Evolutionary conservation across 1,140 invertebrate genomes (phyloP).

Genomic region (Anoplophora glabripennis): DNA sequence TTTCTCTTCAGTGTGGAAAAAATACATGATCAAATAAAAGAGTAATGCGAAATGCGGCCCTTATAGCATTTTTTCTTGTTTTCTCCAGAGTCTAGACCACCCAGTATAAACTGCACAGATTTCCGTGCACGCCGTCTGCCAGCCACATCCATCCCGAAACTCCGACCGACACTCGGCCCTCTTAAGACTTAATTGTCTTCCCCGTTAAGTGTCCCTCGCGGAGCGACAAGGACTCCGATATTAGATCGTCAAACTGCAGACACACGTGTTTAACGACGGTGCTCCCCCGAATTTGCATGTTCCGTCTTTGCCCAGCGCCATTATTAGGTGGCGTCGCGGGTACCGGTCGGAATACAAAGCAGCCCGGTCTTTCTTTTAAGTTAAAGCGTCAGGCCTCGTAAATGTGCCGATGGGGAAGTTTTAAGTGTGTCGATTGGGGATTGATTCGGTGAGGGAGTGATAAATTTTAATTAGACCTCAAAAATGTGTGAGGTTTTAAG

Average conservation of each 20-base stretch:
- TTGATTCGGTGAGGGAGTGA: neutral
- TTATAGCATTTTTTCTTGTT: no score
- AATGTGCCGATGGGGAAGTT: conserved; percentile 1
- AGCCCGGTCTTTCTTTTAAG: neutral
- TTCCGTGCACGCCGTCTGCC: no score
- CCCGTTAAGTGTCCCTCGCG: neutral
- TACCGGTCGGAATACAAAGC: neutral
- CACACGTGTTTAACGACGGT: conserved; percentile 12
- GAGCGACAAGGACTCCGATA: neutral
- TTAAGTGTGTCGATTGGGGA: conserved; percentile 2
- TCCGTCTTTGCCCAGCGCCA: neutral
- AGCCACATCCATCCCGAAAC: no score
- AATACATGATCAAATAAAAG: no score
- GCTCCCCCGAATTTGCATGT: conserved; percentile 1
- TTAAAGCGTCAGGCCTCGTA: conserved; percentile 1
- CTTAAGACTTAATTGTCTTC: no score
- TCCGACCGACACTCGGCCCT: no score
- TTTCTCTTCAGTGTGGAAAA: no score
- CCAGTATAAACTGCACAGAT: no score
- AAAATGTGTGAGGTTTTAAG: no score
- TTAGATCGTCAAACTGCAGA: neutral
- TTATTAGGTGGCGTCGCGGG: neutral
- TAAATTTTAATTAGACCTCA: no score
- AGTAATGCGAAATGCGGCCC: no score
- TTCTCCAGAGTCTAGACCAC: no score